These are phyloP conservation scores for Drosophila phalerata DNA, from an alignment of 2,888 invertebrate genomes.

Conservation along the genomic window DNA sequence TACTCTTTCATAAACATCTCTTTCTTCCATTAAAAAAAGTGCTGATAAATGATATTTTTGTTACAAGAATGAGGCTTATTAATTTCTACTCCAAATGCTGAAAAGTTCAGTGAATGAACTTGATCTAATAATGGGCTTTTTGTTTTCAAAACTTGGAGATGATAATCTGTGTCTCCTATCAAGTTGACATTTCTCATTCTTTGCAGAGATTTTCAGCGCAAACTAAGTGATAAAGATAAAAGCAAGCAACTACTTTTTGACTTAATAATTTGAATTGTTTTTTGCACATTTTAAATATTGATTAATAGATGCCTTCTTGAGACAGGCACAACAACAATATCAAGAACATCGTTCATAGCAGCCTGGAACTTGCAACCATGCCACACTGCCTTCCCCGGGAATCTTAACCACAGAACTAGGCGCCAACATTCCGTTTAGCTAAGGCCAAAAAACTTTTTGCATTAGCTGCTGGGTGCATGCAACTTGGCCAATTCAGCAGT, in stretches of 20 bases:
- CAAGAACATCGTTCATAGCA: neutral
- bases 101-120: no score
- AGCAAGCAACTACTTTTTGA: conserved; percentile 3
- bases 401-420: conserved; percentile 28
- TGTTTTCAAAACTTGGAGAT: neutral
- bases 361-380: neutral
- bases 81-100: no score
- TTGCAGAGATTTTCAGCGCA: neutral
- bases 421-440: conserved; percentile 63
- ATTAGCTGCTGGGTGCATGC: conserved; percentile 68
- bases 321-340: conserved; percentile 11
- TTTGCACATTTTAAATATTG: conserved; percentile 25
- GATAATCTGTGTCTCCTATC: neutral
- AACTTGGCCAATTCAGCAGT: conserved; percentile 53
- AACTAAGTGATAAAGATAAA: neutral
- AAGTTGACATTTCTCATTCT: neutral
- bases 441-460: conserved; percentile 68
- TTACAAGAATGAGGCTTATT: no score
- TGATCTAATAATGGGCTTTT: neutral
- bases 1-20: no score
- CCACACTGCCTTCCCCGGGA: neutral
- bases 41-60: no score
- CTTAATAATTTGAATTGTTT: conserved; percentile 18
- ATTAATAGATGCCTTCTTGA: conserved; percentile 44
- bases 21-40: no score